Base-by-base conservation (phyloP, 2,797 vertebrate species). In the Neoniphon sammara region DNA sequence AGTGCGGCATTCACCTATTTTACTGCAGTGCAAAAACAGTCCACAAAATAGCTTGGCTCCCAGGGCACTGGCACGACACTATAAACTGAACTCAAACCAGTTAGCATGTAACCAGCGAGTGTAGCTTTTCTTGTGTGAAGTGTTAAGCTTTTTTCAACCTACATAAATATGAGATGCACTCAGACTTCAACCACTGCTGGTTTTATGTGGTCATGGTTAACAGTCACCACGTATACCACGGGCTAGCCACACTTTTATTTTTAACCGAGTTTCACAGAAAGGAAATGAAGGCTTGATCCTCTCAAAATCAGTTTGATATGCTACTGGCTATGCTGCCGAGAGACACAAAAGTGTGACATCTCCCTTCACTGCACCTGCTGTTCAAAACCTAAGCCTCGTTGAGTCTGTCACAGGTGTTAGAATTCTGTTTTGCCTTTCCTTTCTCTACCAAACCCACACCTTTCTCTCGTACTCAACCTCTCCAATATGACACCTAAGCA, bases 341-440 rank as follows among this genome's bases (percentile, higher is more conserved):
- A 60, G 55, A 53, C 27, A 52, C 15, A 18, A 23, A 53, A 61
- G 61, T 66, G 71, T 72, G 75, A 82, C 50, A 70, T 72, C 62
- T 66, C 67, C 50, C 50, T 66, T 78, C 80, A 70, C 46, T 1
- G 21, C 80, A 75, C 75, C 74, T 85, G 81, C 76, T 75, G 65
- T 70, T 84, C 31, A 47, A 60, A 75, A 34, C 53, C 49, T 54
- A 30, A 78, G 49, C 56, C 70, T 56, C 14, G 27, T 25, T 14
- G 58, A 36, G 62, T 71, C n/a, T 25, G 47, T 70, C 66, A 62
- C 54, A 73, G 66, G 61, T 52, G 61, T 63, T 34, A 21, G n/a
- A 63, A 17, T 23, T 31, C 53, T 60, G 39, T 17, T 66, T 59
- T 30, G 49, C 66, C 68, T 73, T 52, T 23, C 21, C 1, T 55